Evolutionary conservation across 37 sponge, comb jelly and placozoan species (phyloP).

Genomic region (Dysidea cf. avara): DNA sequence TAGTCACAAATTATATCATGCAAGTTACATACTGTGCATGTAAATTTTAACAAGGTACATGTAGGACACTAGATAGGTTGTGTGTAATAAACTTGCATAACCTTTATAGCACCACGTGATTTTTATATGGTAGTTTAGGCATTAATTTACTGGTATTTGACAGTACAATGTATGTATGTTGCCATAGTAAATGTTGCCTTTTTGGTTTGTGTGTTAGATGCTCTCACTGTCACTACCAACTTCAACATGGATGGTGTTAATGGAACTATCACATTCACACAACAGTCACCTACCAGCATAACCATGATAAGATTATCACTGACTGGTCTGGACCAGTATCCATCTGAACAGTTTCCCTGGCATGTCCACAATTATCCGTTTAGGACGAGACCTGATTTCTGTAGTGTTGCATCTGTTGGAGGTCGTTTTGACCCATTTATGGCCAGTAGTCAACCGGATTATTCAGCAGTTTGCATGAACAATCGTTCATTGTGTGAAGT

Average conservation of each 20-base stretch:
- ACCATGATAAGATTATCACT: slow-evolving; percentile 40
- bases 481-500: slow-evolving; percentile 41
- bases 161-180: too few relatives aligned
- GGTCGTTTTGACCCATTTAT: slow-evolving; percentile 54
- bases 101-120: too few relatives aligned
- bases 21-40: too few relatives aligned
- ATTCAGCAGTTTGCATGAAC: slow-evolving; percentile 2
- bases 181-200: too few relatives aligned
- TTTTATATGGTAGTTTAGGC: too few relatives aligned
- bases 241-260: slow-evolving; percentile 56
- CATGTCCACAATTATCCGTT: slow-evolving; percentile 57
- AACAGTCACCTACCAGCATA: slow-evolving; percentile 3
- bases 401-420: slow-evolving; percentile 15
- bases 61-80: too few relatives aligned
- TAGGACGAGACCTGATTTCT: slow-evolving; percentile 12
- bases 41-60: too few relatives aligned
- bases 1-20: too few relatives aligned
- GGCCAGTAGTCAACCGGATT: slow-evolving; percentile 9
- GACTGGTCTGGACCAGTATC: slow-evolving; percentile 23
- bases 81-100: too few relatives aligned
- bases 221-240: slow-evolving; percentile 6
- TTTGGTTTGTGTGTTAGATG: too few relatives aligned
- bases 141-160: too few relatives aligned
- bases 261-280: slow-evolving; percentile 56
- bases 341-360: slow-evolving; percentile 32